Evolutionary conservation across 2,888 invertebrate genomes (phyloP), one percentile per base, ranked within the genome.

Genomic region (Exocentrus adspersus): DNA sequence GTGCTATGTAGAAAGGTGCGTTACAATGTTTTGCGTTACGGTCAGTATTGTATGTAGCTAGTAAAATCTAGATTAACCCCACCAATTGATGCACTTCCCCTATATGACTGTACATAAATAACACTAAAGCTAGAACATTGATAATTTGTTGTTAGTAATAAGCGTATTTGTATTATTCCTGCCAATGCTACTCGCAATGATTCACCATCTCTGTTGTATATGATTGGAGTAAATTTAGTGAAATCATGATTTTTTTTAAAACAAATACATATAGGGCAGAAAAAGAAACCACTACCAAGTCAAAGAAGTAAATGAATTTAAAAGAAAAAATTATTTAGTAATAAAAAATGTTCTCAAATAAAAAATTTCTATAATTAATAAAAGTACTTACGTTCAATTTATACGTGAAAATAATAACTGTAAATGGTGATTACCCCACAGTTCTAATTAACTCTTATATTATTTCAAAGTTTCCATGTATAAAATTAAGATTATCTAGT

Each of bases 101-200:
- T 42, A 54, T 14, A 24, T 54, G 54, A 54, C 42, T 21, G 20
- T 28, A 43, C 14, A 17, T 43, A n/a, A n/a, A n/a, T n/a, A 54
- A 54, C 43, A 54, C 54, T 54, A 54, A 54, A 54, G 54, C 54
- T 54, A 54, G 24, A 54, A 54, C 54, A 54, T 30, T 54, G 54
- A 54, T 54, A 54, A 43, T 48, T 54, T 54, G 54, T 54, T 54
- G 54, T 54, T 54, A 43, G 54, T 54, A 28, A 43, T 54, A 54
- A 54, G 54, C 54, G 54, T 54, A 54, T 43, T 54, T 54, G 54
- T 54, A 43, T 54, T 54, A 28, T 54, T 54, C 54, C 43, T 54
- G 54, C 43, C 43, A 54, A 43, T 54, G 54, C 43, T 20, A 54
- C 28, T 54, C 42, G 41, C 54, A 43, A 43, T 12, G 41, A 53